Conservation (phyloP, 1,140 invertebrate species). For the Hypothenemus hampei region DNA sequence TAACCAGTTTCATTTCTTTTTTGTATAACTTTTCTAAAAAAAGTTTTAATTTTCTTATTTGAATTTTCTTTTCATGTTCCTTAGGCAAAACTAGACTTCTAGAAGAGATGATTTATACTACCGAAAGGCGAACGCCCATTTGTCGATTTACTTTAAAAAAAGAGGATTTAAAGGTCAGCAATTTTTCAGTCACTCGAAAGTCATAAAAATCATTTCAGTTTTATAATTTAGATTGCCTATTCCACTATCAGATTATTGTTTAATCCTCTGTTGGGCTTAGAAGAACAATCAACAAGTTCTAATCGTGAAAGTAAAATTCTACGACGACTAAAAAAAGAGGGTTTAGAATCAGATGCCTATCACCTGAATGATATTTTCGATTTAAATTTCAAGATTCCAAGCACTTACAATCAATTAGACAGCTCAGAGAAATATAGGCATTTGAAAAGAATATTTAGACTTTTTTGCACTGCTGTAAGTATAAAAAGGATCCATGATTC, state of each 20-base stretch:
- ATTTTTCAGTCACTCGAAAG: no score
- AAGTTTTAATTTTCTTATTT: no score
- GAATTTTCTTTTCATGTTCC: no score
- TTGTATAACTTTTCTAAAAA: no score
- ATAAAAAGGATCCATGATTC: no score
- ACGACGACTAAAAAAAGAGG: slow-evolving; percentile 37
- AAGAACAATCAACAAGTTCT: slow-evolving; percentile 35
- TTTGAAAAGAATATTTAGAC: slow-evolving; percentile 45
- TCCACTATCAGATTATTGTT: slow-evolving; percentile 48
- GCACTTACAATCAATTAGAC: slow-evolving; percentile 37
- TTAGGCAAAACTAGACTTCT: slow-evolving; percentile 57
- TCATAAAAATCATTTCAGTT: slow-evolving; percentile 7
- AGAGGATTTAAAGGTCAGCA: slow-evolving; percentile 39
- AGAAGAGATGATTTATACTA: slow-evolving; percentile 50
- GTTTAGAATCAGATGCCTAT: slow-evolving; percentile 41
- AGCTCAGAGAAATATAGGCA: slow-evolving; percentile 39
- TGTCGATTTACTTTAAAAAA: slow-evolving; percentile 31
- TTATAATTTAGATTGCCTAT: slow-evolving; percentile 43
- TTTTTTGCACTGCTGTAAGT: slow-evolving; percentile 37
- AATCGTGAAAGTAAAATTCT: slow-evolving; percentile 47
- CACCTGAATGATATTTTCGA: slow-evolving; percentile 54
- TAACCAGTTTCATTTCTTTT: no score
- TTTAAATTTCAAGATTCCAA: slow-evolving; percentile 47
- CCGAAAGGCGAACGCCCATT: slow-evolving; percentile 44
- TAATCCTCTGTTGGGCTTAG: slow-evolving; percentile 45